These are phyloP conservation scores for Cottus gobio DNA, from an alignment of 2,113 vertebrate species.

Conservation along the genomic window DNA sequence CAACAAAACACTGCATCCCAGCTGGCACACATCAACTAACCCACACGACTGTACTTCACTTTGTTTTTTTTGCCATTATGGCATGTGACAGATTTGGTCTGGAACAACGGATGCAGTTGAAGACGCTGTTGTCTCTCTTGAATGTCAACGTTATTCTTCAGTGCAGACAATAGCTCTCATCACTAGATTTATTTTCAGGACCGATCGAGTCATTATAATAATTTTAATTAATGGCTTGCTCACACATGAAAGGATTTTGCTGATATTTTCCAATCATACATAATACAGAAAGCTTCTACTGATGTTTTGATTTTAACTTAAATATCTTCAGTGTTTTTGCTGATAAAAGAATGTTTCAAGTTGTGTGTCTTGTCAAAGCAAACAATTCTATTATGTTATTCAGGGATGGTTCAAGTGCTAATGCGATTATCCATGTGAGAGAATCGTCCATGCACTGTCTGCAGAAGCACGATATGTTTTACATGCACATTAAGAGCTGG, in stretches of 20 bases:
- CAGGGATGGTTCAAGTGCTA: not conserved
- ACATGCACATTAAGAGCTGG: not conserved
- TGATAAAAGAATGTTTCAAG: conserved; percentile 10
- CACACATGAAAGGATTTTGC: conserved; percentile 18
- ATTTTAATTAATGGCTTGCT: conserved; percentile 53
- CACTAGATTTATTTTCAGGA: conserved; percentile 40
- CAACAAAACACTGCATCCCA: conserved; percentile 51
- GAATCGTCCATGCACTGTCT: not conserved
- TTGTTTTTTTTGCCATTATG: conserved; percentile 57
- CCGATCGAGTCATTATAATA: conserved; percentile 33
- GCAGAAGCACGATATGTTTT: not conserved
- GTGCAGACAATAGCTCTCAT: conserved; percentile 55
- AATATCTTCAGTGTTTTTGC: conserved; percentile 1
- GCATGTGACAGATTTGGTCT: conserved; percentile 62
- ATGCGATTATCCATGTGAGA: conserved; percentile 13
- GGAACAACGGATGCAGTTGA: conserved; percentile 57
- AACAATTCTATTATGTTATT: not conserved
- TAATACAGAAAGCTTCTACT: not conserved
- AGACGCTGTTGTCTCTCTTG: conserved; percentile 51
- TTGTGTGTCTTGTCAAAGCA: not conserved
- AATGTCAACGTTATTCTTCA: conserved; percentile 59
- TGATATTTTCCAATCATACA: conserved; percentile 18
- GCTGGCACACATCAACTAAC: conserved; percentile 65
- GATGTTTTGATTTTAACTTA: conserved; percentile 10
- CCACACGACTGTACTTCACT: conserved; percentile 50